These are phyloP conservation scores for Scytalopus superciliaris DNA, from an alignment of 2,113 vertebrate genomes.

Conservation along the genomic window DNA sequence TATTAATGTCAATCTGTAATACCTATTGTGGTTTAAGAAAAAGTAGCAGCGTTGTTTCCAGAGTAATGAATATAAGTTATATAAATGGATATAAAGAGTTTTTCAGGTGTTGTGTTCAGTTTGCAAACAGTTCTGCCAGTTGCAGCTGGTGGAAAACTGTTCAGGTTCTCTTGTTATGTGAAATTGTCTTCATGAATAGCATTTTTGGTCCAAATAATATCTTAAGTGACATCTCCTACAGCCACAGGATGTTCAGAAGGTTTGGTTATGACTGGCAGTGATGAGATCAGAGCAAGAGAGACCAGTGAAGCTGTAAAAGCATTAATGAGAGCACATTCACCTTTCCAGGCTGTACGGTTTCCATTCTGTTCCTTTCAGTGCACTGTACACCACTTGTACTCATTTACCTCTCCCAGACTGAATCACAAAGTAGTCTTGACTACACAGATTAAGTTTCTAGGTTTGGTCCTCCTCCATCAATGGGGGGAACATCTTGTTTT, in stretches of 20 bases:
- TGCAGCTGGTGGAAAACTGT: background rate
- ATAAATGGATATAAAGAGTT: too few species aligned
- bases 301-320: background rate
- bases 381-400: accelerated
- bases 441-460: background rate
- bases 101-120: background rate
- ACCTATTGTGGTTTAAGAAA: background rate
- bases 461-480: background rate
- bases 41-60: background rate
- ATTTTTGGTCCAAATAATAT: background rate
- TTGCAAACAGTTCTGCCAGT: background rate
- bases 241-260: accelerated
- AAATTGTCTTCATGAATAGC: background rate
- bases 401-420: background rate
- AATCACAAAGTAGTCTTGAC: background rate
- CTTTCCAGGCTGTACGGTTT: background rate
- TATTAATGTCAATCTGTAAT: background rate
- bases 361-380: background rate
- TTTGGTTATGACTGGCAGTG: background rate
- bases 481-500: background rate
- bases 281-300: background rate
- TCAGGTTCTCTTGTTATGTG: accelerated
- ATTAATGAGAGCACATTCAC: background rate
- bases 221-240: background rate
- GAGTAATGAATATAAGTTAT: too few species aligned